A percentile compares a stretch with the other conserved stretches of the same genome.
Conservation (phyloP, 2,888 invertebrate species). For the Leptura quadrifasciata region DNA sequence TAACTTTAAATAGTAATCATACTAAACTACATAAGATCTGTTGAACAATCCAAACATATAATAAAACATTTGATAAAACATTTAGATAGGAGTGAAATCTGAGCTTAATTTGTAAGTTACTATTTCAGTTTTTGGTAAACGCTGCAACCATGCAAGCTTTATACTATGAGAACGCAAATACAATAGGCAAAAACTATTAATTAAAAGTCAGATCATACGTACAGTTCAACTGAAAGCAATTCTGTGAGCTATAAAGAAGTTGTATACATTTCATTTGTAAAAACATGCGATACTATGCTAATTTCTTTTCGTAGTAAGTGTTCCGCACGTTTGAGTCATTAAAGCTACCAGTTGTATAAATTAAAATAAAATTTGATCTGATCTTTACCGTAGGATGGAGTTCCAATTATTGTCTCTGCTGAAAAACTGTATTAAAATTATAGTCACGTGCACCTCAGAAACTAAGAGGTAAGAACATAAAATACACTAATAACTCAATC, state of each 20-base stretch:
- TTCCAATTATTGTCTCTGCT: not conserved
- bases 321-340: not conserved
- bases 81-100: not conserved
- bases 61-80: not conserved
- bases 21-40: not conserved
- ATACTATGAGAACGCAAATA: not conserved
- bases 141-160: not conserved
- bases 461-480: too few species aligned
- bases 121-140: not conserved
- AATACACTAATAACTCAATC: too few species aligned
- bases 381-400: not conserved
- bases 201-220: constrained; percentile 5
- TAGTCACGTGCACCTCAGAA: too few species aligned
- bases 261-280: constrained; percentile 1
- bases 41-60: not conserved
- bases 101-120: not conserved
- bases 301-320: constrained; percentile 8
- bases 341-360: not conserved
- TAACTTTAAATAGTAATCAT: not conserved
- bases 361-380: constrained; percentile 12
- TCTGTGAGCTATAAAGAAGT: constrained; percentile 2
- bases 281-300: constrained; percentile 12
- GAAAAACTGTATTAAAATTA: too few species aligned
- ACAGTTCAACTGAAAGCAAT: constrained; percentile 12
- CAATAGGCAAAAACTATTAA: constrained; percentile 14